Evolutionary conservation across 2,797 vertebrate species (phyloP).

Genomic region (Podarcis siculus): DNA sequence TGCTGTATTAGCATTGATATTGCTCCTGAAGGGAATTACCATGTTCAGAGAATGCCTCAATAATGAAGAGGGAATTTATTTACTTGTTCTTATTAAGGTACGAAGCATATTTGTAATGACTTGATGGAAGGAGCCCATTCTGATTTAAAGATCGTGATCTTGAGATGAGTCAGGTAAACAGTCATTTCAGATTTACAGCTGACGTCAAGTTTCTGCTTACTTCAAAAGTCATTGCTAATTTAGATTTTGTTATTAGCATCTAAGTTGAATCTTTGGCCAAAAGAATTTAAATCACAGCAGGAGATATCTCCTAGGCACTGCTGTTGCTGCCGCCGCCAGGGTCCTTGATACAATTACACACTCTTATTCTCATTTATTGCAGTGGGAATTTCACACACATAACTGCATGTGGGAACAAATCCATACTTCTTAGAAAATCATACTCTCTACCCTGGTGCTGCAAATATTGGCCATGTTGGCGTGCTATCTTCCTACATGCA

Average conservation of each 20-base stretch:
- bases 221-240: constrained; percentile 42
- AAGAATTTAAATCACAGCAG: constrained; percentile 37
- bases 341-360: background rate
- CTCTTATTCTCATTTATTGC: background rate
- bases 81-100: constrained; percentile 47
- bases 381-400: background rate
- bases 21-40: constrained; percentile 60
- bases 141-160: constrained; percentile 48
- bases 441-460: background rate
- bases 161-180: constrained; percentile 52
- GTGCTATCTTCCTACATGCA: background rate
- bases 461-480: background rate
- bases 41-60: constrained; percentile 31
- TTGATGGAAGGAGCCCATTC: constrained; percentile 52
- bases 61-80: constrained; percentile 56
- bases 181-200: constrained; percentile 45
- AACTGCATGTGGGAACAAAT: background rate
- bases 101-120: constrained; percentile 46
- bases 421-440: background rate
- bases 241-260: constrained; percentile 33
- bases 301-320: constrained; percentile 41
- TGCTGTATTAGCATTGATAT: constrained; percentile 59
- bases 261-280: background rate
- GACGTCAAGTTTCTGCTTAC: constrained; percentile 35
- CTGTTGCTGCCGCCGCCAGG: background rate